Evolutionary conservation across 2,113 vertebrate species (phyloP).

Genomic region (Cairina moschata): DNA sequence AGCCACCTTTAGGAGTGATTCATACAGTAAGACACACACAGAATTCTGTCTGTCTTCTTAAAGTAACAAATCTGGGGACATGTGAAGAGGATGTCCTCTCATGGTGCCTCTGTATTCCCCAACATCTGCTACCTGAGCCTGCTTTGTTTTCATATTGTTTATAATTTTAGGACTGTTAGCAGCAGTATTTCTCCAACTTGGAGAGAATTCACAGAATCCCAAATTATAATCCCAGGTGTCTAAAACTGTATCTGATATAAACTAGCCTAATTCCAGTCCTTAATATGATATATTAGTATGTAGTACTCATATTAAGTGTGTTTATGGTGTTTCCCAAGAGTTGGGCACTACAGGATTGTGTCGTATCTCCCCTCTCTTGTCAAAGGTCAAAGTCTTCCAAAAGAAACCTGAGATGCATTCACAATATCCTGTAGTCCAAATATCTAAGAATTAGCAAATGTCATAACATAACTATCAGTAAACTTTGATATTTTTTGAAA

Average conservation of each 20-base stretch:
- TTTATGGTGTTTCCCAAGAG: background rate
- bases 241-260: background rate
- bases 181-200: background rate
- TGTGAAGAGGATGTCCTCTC: background rate
- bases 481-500: background rate
- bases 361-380: background rate
- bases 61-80: background rate
- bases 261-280: background rate
- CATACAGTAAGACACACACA: background rate
- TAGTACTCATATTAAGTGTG: background rate
- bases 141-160: background rate
- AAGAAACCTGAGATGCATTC: background rate
- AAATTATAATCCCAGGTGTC: background rate
- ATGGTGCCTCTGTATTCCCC: background rate
- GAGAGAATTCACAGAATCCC: background rate
- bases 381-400: background rate
- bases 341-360: too few species aligned
- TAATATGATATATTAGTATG: background rate
- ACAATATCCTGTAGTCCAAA: background rate
- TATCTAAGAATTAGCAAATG: background rate
- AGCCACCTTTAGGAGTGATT: background rate
- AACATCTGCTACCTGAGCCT: background rate
- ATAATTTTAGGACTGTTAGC: background rate
- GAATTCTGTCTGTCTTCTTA: background rate
- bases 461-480: background rate